phyloP scores from a whole-genome alignment of 2,888 invertebrate genomes.

The Diarsia rubi region DNA sequence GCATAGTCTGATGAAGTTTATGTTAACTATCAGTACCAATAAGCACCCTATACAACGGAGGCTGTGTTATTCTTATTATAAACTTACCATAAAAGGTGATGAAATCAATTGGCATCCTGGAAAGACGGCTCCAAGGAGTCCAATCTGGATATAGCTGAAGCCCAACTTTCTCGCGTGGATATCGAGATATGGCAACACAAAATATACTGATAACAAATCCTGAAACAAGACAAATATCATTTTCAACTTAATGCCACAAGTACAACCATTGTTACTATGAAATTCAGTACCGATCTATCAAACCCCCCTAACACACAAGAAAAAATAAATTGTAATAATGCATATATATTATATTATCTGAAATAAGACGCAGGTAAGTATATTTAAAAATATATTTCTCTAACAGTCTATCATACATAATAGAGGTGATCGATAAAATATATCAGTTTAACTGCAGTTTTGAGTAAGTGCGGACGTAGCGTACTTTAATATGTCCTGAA shows the following conservation, averaged over 20 bases:
- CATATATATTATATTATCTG: not conserved
- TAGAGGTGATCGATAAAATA: not conserved
- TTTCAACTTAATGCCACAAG: not conserved
- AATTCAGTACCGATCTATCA: not conserved
- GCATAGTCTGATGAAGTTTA: not conserved
- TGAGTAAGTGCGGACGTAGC: not conserved
- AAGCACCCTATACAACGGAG: not conserved
- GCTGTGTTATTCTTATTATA: not conserved
- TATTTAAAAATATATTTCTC: not conserved
- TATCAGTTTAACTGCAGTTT: not conserved
- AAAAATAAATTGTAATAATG: not conserved
- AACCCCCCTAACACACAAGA: too few species aligned
- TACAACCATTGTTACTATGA: not conserved
- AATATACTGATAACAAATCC: conserved; percentile 73
- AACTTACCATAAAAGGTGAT: conserved; percentile 49
- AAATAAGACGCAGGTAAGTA: not conserved
- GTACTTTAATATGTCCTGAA: not conserved
- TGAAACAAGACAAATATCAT: conserved; percentile 58
- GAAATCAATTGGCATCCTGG: conserved; percentile 42
- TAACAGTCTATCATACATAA: not conserved
- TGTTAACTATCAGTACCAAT: not conserved
- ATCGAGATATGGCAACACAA: conserved; percentile 43
- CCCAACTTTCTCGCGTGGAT: conserved; percentile 34
- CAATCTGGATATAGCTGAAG: conserved; percentile 49
- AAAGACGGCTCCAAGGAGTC: conserved; percentile 33